phyloP scores from a whole-genome alignment of 2,797 vertebrate species.

The Borostomias antarcticus region DNA sequence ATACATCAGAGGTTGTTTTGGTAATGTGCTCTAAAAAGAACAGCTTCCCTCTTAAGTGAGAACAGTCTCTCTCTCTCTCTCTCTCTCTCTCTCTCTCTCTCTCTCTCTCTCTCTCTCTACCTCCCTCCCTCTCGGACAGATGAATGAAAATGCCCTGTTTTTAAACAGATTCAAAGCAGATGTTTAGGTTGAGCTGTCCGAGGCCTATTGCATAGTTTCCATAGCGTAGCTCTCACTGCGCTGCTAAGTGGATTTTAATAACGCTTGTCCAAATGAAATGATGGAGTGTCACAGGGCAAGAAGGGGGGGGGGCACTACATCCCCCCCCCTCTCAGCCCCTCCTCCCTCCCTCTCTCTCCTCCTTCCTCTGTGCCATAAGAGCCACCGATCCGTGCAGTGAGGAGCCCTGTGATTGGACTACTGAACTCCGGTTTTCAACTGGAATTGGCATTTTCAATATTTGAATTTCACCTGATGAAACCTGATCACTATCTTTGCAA shows the following conservation, averaged over 20 bases:
- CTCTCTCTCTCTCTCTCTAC: neutral
- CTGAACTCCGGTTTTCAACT: neutral
- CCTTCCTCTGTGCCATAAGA: neutral
- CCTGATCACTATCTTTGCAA: neutral
- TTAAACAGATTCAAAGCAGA: constrained; percentile 66
- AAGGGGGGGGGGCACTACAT: neutral
- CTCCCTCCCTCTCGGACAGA: constrained; percentile 1
- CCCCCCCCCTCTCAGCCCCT: neutral
- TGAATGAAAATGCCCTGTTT: constrained; percentile 40
- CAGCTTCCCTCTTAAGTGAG: neutral
- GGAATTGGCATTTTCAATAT: neutral
- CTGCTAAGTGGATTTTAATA: constrained; percentile 74
- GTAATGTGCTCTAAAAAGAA: too few relatives aligned
- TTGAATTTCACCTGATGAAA: neutral
- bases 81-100: neutral
- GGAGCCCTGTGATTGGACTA: neutral
- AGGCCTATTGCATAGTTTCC: constrained; percentile 65
- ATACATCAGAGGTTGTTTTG: neutral
- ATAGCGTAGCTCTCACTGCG: constrained; percentile 52
- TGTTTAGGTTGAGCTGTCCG: constrained; percentile 55
- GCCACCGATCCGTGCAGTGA: neutral
- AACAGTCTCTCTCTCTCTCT: neutral
- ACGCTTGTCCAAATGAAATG: constrained; percentile 68
- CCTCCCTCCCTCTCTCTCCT: neutral
- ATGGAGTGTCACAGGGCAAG: constrained; percentile 54